A percentile compares a stretch with the other conserved stretches of the same genome.
Evolutionary conservation across 1,140 invertebrate species (phyloP).

Genomic region (Brachionus plicatilis): DNA sequence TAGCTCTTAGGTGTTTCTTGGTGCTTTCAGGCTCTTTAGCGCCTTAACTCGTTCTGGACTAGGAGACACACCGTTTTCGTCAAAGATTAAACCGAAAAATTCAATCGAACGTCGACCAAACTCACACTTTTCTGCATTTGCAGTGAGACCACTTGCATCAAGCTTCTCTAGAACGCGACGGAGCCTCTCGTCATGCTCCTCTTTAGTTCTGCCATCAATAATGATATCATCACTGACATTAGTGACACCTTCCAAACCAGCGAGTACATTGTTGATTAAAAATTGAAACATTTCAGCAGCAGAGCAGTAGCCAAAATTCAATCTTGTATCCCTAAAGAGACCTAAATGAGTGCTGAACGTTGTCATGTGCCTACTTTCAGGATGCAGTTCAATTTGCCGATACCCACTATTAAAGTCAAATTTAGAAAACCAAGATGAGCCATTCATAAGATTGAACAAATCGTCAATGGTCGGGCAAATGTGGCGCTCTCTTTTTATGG

Average conservation of each 20-base stretch:
- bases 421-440: no score
- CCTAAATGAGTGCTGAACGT: constrained; percentile 43
- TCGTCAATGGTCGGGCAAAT: no score
- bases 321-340: neutral
- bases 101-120: no score
- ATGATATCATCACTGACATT: constrained; percentile 43
- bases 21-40: neutral
- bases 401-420: constrained; percentile 11
- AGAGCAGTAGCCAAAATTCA: no score
- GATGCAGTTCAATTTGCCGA: constrained; percentile 42
- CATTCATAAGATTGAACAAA: no score
- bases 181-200: constrained; percentile 42
- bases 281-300: neutral
- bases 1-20: neutral
- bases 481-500: no score
- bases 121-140: no score
- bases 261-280: neutral
- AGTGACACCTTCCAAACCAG: neutral
- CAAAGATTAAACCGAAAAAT: no score
- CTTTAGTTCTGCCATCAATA: constrained; percentile 40
- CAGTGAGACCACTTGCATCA: no score
- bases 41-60: no score
- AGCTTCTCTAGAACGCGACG: no score
- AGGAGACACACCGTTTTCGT: no score
- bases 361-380: constrained; percentile 42